Percentiles rank a stretch among this genome's conserved stretches.
Evolutionary conservation across 2,797 vertebrate genomes (phyloP).

Genomic region (Schizopygopsis pylzovi): DNA sequence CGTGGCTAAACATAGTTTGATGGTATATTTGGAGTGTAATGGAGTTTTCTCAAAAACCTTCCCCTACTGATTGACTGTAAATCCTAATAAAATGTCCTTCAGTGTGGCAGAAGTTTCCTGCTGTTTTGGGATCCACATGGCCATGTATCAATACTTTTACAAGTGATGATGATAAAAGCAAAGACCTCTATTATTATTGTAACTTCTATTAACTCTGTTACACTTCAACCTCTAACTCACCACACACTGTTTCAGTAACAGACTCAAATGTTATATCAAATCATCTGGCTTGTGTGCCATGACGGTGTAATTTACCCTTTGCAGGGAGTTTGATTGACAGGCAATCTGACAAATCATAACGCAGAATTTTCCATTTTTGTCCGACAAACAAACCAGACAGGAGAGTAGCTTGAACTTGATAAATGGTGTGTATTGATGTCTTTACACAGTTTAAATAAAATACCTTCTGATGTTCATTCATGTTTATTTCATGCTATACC

Average conservation of each 20-base stretch:
- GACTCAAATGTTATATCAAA: neutral
- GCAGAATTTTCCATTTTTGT: neutral
- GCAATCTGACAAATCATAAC: neutral
- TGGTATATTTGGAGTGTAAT: constrained; percentile 12
- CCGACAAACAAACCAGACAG: neutral
- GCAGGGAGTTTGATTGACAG: neutral
- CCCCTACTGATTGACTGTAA: neutral
- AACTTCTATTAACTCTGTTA: neutral
- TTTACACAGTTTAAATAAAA: neutral
- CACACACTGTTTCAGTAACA: neutral
- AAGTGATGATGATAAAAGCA: neutral
- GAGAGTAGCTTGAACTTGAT: neutral
- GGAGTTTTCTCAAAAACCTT: constrained; percentile 15
- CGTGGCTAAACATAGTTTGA: constrained; percentile 1
- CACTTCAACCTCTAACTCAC: neutral
- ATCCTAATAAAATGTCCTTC: neutral
- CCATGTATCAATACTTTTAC: neutral
- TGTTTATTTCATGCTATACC: neutral
- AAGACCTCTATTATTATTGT: neutral
- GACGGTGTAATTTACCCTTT: neutral
- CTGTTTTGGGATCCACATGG: neutral
- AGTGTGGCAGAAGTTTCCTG: neutral
- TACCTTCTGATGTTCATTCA: neutral
- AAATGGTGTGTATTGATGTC: neutral
- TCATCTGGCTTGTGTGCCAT: neutral